These are phyloP conservation scores for Crotalus horridus DNA, from an alignment of 2,113 vertebrate species.

Conservation along the genomic window DNA sequence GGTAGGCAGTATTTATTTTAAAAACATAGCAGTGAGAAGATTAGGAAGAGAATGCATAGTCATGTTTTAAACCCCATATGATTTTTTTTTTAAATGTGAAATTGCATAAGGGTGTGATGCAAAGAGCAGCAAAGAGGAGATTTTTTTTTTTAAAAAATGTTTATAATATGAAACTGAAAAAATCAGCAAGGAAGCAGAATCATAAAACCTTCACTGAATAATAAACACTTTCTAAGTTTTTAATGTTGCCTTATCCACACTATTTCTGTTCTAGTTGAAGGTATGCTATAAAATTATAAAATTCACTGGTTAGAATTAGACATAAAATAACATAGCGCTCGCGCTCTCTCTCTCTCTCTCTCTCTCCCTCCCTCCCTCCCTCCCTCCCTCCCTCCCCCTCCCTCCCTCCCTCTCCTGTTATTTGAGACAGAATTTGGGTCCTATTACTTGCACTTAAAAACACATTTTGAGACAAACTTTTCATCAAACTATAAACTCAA, in stretches of 20 bases:
- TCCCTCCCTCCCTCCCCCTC: neutral
- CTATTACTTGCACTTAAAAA: neutral
- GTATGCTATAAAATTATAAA: neutral
- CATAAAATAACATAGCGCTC: no score
- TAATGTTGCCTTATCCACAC: neutral
- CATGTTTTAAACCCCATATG: neutral
- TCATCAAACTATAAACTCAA: neutral
- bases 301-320: neutral
- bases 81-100: neutral
- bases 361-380: no score
- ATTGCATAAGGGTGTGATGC: neutral
- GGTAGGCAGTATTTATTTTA: neutral
- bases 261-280: neutral
- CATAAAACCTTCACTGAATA: neutral
- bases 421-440: neutral
- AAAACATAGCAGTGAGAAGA: neutral
- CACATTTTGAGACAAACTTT: neutral
- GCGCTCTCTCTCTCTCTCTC: neutral
- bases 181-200: neutral
- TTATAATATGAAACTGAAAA: neutral
- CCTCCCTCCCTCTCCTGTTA: neutral
- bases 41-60: neutral
- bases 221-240: constrained; percentile 25
- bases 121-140: neutral
- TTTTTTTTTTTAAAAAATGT: neutral